Percentiles rank a stretch among this genome's conserved stretches.
Evolutionary conservation across 2,888 invertebrate species (phyloP).

Genomic region (Reticulitermes lucifugus): DNA sequence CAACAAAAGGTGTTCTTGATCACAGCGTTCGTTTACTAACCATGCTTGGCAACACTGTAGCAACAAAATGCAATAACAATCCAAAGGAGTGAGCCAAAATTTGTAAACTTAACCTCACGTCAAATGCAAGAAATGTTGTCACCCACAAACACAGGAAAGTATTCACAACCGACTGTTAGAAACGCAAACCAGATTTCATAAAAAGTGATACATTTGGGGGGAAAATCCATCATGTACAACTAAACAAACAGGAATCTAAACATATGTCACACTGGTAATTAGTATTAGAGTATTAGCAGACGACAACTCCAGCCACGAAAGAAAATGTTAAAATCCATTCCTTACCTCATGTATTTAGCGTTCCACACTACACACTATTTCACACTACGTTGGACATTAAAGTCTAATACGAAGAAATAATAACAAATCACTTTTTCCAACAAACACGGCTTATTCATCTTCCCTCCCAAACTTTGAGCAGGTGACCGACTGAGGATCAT

Average conservation of each 20-base stretch:
- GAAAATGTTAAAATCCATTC: background rate
- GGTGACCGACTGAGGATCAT: slow-evolving; percentile 53
- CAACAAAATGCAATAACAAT: background rate
- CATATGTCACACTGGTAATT: background rate
- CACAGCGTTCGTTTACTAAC: background rate
- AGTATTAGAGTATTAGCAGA: slow-evolving; percentile 29
- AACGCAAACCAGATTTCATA: too few species aligned
- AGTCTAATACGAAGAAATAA: background rate
- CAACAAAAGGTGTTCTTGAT: slow-evolving; percentile 12
- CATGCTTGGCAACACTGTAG: background rate
- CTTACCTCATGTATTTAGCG: slow-evolving; percentile 7
- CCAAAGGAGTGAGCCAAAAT: background rate
- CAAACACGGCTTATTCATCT: slow-evolving; percentile 41
- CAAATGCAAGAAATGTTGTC: background rate
- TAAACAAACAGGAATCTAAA: background rate
- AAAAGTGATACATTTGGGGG: too few species aligned
- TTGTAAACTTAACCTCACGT: background rate
- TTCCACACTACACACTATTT: slow-evolving; percentile 39
- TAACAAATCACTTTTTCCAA: slow-evolving; percentile 23
- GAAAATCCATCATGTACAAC: too few species aligned
- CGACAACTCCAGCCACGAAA: background rate
- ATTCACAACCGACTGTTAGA: background rate
- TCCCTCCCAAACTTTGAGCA: slow-evolving; percentile 50
- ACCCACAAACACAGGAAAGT: background rate
- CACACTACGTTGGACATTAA: slow-evolving; percentile 16